These are phyloP conservation scores for Rhamphomyia laevipes DNA, from an alignment of 2,888 invertebrate genomes.

Conservation along the genomic window DNA sequence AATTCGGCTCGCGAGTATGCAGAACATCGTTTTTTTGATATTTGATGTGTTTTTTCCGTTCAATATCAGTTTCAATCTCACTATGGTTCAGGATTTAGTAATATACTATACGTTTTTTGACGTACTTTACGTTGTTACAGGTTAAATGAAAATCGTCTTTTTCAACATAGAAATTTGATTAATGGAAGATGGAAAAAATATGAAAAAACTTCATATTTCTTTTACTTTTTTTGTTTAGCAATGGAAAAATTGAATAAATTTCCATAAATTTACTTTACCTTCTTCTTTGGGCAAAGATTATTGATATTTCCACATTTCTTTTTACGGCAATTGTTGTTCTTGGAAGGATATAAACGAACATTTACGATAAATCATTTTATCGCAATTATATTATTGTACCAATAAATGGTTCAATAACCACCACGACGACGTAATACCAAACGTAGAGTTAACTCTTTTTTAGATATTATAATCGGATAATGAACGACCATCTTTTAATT, in stretches of 20 bases:
- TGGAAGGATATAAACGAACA: conserved; percentile 98
- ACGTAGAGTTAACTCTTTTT: conserved; percentile 89
- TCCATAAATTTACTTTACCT: conserved; percentile 77
- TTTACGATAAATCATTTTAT: conserved; percentile 99
- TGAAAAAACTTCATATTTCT: not conserved
- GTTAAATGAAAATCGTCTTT: no score
- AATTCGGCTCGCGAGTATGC: no score
- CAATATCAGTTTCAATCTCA: no score
- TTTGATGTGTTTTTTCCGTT: no score
- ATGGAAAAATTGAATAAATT: not conserved
- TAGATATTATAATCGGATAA: conserved; percentile 89
- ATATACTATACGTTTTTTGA: no score
- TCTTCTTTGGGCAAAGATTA: conserved; percentile 99
- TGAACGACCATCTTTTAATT: conserved; percentile 87
- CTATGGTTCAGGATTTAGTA: no score
- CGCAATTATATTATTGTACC: conserved; percentile 99
- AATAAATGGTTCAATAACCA: conserved; percentile 94
- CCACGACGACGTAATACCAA: conserved; percentile 89
- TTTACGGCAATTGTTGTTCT: conserved; percentile 99
- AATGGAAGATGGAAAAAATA: no score
- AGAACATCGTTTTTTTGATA: no score
- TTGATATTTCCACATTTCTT: conserved; percentile 99
- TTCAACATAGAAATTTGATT: no score
- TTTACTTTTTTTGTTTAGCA: not conserved
- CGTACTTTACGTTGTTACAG: no score